A percentile compares a stretch with the other conserved stretches of the same genome.
phyloP scores from a whole-genome alignment of 2,113 vertebrate species.

The Harpagus bidentatus region DNA sequence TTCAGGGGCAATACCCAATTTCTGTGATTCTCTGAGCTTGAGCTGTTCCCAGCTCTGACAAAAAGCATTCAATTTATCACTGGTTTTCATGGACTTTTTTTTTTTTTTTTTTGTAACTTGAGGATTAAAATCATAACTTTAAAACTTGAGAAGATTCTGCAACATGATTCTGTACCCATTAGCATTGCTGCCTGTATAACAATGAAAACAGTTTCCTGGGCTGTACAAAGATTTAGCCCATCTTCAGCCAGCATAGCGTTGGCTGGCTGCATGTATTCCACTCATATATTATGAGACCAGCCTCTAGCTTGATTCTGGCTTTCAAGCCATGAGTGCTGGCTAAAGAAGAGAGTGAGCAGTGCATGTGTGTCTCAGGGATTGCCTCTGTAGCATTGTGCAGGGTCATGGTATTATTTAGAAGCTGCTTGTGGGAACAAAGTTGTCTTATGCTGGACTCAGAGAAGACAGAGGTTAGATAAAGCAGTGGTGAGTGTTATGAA shows the following conservation, averaged over 20 bases:
- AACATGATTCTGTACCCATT: neutral
- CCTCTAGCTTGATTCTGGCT: neutral
- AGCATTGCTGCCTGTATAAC: neutral
- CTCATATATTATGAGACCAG: neutral
- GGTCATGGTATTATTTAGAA: neutral
- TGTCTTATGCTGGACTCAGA: neutral
- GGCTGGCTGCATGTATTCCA: neutral
- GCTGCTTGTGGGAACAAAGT: neutral
- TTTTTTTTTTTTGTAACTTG: neutral
- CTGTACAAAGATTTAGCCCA: neutral
- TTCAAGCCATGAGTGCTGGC: neutral
- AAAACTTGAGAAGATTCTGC: neutral
- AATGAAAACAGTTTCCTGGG: neutral
- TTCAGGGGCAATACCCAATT: neutral
- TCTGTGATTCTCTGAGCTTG: neutral
- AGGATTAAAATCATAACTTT: neutral
- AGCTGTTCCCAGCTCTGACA: neutral
- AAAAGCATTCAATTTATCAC: neutral
- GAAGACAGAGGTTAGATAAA: neutral
- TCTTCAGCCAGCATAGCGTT: neutral
- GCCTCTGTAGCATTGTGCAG: neutral
- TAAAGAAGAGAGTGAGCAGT: neutral
- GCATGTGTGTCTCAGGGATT: neutral
- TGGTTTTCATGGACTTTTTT: neutral
- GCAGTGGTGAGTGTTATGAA: neutral